Conservation (phyloP, 2,888 invertebrate genomes). For the Selenia dentaria region DNA sequence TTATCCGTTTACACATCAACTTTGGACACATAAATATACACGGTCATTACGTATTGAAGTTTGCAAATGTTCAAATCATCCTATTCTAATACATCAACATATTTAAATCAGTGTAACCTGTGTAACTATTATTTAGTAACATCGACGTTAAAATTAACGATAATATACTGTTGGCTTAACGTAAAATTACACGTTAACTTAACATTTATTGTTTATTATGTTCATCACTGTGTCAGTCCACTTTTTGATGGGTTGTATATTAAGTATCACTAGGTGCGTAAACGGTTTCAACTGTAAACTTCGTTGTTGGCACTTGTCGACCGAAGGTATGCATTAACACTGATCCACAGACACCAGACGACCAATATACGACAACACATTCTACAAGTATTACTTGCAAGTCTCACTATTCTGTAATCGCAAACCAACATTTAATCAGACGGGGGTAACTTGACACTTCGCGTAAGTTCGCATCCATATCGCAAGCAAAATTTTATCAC, state of each 20-base stretch:
- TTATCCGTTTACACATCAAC: slow-evolving; percentile 23
- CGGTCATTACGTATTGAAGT: slow-evolving; percentile 1
- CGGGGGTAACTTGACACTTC: no score
- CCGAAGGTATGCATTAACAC: not conserved
- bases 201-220: slow-evolving; percentile 9
- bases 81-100: slow-evolving; percentile 16
- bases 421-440: no score
- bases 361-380: no score
- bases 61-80: slow-evolving; percentile 12
- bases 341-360: slow-evolving; percentile 1
- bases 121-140: slow-evolving; percentile 17
- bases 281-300: slow-evolving; percentile 8
- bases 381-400: no score
- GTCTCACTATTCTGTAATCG: no score
- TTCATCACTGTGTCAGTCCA: slow-evolving; percentile 17
- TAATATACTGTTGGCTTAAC: slow-evolving; percentile 3
- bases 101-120: slow-evolving; percentile 2
- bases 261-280: slow-evolving; percentile 15
- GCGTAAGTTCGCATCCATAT: no score
- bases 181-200: slow-evolving; percentile 16
- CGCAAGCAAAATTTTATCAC: no score
- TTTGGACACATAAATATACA: slow-evolving; percentile 17
- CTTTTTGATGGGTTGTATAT: slow-evolving; percentile 5
- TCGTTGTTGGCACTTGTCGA: slow-evolving; percentile 8
- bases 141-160: slow-evolving; percentile 16